A percentile compares a stretch with the other conserved stretches of the same genome.
Conservation (phyloP, 2,888 invertebrate genomes). For the Empis livida region DNA sequence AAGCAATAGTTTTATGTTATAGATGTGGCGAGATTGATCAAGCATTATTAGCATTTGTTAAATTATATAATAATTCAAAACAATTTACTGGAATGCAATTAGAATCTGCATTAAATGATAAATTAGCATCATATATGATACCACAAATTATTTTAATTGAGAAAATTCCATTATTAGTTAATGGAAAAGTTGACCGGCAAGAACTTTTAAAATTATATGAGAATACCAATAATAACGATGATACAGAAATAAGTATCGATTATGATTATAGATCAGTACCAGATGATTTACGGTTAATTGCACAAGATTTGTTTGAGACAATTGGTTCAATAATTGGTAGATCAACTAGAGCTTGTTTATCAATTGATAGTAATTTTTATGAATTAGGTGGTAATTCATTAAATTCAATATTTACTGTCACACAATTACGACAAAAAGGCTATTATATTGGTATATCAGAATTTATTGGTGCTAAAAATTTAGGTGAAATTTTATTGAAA, state of each 20-base stretch:
- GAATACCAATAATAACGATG: conserved; percentile 48
- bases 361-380: conserved; percentile 60
- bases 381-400: conserved; percentile 77
- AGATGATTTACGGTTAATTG: conserved; percentile 44
- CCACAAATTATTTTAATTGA: conserved; percentile 65
- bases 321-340: conserved; percentile 58
- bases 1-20: conserved; percentile 67
- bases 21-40: conserved; percentile 59
- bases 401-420: conserved; percentile 73
- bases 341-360: conserved; percentile 47
- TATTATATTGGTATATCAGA: conserved; percentile 72
- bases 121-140: conserved; percentile 63
- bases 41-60: conserved; percentile 57
- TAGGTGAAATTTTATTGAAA: conserved; percentile 54
- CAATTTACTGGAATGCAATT: conserved; percentile 43
- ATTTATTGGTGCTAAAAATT: conserved; percentile 57
- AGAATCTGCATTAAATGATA: conserved; percentile 48
- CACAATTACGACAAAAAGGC: conserved; percentile 59
- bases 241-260: conserved; percentile 41
- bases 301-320: conserved; percentile 58
- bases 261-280: conserved; percentile 54
- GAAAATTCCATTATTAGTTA: conserved; percentile 65
- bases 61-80: conserved; percentile 37
- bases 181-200: conserved; percentile 79
- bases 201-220: conserved; percentile 60